Conservation (phyloP, 2,797 vertebrate genomes). For the Spinus olivaceus region DNA sequence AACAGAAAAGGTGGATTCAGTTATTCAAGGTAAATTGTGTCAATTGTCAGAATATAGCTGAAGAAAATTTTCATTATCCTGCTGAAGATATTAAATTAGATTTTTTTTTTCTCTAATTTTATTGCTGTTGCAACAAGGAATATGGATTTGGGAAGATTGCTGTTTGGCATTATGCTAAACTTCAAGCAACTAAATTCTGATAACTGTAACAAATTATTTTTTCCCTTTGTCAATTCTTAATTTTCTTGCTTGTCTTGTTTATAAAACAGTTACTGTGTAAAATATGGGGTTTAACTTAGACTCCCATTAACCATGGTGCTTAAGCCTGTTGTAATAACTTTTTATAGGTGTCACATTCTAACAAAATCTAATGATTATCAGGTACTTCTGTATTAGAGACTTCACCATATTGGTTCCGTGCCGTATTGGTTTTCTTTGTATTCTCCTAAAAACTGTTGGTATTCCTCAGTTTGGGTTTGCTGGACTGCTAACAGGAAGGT, state of each 20-base stretch:
- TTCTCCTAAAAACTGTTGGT: background rate
- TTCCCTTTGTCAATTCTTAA: background rate
- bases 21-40: conserved; percentile 87
- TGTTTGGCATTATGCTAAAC: background rate
- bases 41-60: background rate
- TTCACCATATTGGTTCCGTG: background rate
- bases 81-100: accelerated
- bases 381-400: background rate
- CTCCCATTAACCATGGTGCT: background rate
- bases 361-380: background rate
- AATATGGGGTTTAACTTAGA: background rate
- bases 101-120: background rate
- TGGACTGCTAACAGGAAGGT: background rate
- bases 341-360: background rate
- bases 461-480: background rate
- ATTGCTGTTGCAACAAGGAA: background rate
- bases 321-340: background rate
- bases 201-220: background rate
- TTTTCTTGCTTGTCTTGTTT: background rate
- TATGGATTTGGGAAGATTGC: background rate
- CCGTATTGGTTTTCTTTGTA: background rate
- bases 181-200: background rate
- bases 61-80: background rate
- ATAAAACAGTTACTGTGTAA: background rate
- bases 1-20: conserved; percentile 96